Conservation (phyloP, 2,113 vertebrate genomes). For the Megaceryle torquata region DNA sequence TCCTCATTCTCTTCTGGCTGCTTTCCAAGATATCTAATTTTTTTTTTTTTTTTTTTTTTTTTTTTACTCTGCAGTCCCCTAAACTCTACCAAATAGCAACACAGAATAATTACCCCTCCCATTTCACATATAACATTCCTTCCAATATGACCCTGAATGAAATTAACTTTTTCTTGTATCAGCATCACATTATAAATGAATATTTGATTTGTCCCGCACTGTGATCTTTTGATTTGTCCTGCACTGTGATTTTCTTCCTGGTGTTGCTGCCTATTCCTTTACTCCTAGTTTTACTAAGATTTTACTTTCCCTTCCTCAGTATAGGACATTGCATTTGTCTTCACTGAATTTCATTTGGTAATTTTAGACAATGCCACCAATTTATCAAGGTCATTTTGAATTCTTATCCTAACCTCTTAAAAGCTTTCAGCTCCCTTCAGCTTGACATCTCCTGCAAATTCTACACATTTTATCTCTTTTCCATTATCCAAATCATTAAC, state of each 20-base stretch:
- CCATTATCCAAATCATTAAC: conserved; percentile 25
- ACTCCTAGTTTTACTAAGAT: neutral
- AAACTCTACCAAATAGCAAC: neutral
- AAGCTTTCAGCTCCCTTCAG: conserved; percentile 29
- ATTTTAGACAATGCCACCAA: conserved; percentile 26
- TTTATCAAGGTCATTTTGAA: conserved; percentile 32
- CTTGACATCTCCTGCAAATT: neutral
- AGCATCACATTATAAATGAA: neutral
- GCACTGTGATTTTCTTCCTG: neutral
- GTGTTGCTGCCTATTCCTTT: neutral
- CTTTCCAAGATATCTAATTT: conserved; percentile 10
- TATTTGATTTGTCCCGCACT: neutral
- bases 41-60: neutral
- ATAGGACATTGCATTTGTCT: neutral
- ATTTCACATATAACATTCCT: neutral
- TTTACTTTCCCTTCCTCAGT: neutral
- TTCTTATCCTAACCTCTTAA: conserved; percentile 21
- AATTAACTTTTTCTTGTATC: neutral
- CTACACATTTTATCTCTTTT: conserved; percentile 31
- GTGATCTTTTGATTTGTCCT: neutral
- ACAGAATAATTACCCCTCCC: neutral
- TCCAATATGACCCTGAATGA: neutral
- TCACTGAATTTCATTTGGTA: neutral
- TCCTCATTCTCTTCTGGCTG: neutral
- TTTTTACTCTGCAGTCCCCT: neutral